phyloP scores from a whole-genome alignment of 2,797 vertebrate species.

The Ceryle rudis region DNA sequence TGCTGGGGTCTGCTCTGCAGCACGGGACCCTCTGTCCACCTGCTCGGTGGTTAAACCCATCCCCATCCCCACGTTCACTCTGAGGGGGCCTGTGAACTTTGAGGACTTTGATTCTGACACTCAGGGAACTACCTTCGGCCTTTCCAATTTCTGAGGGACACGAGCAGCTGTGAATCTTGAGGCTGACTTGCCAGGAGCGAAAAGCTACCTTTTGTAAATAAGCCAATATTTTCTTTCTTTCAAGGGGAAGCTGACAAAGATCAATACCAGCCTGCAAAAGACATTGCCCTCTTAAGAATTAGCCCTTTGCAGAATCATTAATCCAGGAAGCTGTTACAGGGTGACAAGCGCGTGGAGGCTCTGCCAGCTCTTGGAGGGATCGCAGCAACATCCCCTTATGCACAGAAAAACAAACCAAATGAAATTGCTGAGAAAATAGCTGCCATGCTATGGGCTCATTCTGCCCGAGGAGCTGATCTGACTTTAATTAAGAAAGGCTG shows the following conservation, averaged over 20 bases:
- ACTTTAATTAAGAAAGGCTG: neutral
- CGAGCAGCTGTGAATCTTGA: conserved; percentile 43
- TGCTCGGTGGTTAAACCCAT: neutral
- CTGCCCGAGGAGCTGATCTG: neutral
- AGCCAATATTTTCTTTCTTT: conserved; percentile 62
- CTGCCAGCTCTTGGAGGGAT: conserved; percentile 33
- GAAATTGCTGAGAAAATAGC: neutral
- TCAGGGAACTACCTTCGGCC: neutral
- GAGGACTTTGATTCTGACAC: neutral
- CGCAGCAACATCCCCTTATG: conserved; percentile 6
- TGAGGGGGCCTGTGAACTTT: neutral
- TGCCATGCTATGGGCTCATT: neutral
- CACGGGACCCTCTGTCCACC: neutral
- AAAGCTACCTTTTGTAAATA: conserved; percentile 62
- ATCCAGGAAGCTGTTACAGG: conserved; percentile 43
- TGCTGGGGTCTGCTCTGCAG: neutral
- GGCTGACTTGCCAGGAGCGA: conserved; percentile 48
- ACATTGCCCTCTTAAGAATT: conserved; percentile 44
- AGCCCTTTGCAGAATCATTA: conserved; percentile 43
- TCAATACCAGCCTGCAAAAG: conserved; percentile 57
- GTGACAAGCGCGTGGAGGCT: conserved; percentile 22
- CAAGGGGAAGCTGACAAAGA: conserved; percentile 52
- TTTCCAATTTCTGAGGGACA: neutral
- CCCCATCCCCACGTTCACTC: neutral
- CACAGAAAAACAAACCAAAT: conserved; percentile 12